These are phyloP conservation scores for Peromyscus attwateri DNA, from an alignment of 2,797 vertebrate genomes.

Conservation along the genomic window DNA sequence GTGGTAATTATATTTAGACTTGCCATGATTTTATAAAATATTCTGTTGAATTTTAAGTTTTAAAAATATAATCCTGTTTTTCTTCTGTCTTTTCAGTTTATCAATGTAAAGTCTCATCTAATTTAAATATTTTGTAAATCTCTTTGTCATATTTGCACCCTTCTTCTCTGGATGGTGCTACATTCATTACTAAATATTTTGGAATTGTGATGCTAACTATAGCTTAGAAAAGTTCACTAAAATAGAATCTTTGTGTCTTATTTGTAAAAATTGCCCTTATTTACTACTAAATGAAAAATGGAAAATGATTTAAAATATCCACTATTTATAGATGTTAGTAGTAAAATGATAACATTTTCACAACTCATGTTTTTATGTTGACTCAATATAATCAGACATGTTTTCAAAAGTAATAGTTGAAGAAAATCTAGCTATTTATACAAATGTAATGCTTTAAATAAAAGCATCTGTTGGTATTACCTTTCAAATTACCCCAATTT, in stretches of 20 bases:
- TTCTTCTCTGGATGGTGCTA: neutral
- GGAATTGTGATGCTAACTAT: conserved; percentile 32
- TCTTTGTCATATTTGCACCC: conserved; percentile 14
- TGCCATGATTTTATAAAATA: neutral
- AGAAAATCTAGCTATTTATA: neutral
- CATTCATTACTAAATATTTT: conserved; percentile 36
- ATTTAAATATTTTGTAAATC: conserved; percentile 19
- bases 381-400: conserved; percentile 53
- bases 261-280: neutral
- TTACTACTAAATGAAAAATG: conserved; percentile 37
- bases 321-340: conserved; percentile 19
- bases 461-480: neutral
- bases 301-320: neutral
- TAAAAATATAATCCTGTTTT: conserved; percentile 1
- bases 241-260: conserved; percentile 22
- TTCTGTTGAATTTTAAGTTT: neutral
- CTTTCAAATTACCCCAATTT: conserved; percentile 21
- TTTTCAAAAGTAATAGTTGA: conserved; percentile 55
- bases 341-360: neutral
- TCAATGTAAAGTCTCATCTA: neutral
- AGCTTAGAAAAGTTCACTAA: conserved; percentile 37
- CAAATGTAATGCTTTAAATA: conserved; percentile 18
- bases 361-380: neutral
- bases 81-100: conserved; percentile 40
- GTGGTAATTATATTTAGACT: neutral